A percentile compares a stretch with the other conserved stretches of the same genome.
Conservation (phyloP, 2,888 invertebrate genomes). For the Mimachlamys varia region DNA sequence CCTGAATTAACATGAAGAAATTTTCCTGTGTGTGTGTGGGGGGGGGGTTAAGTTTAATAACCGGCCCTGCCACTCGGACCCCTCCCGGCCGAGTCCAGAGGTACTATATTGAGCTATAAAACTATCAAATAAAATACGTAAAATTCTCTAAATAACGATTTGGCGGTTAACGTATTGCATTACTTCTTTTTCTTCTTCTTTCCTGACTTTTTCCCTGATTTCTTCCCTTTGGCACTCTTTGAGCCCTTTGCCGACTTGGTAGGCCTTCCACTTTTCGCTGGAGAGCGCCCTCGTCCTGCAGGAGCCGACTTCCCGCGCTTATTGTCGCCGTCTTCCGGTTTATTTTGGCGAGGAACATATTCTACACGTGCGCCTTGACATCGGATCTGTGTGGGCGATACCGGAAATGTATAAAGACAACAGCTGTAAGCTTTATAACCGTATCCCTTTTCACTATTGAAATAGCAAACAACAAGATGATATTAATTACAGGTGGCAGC, state of each 20-base stretch:
- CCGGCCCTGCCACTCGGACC: too few species aligned
- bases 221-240: slow-evolving; percentile 58
- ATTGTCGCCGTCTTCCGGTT: slow-evolving; percentile 62
- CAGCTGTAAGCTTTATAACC: too few species aligned
- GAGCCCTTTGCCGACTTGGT: slow-evolving; percentile 58
- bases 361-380: slow-evolving; percentile 78
- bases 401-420: neutral
- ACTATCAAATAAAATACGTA: too few species aligned
- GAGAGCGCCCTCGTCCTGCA: slow-evolving; percentile 51
- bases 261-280: slow-evolving; percentile 53
- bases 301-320: slow-evolving; percentile 57
- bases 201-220: slow-evolving; percentile 61
- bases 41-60: too few species aligned
- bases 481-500: too few species aligned
- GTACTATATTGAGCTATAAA: too few species aligned
- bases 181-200: slow-evolving; percentile 70
- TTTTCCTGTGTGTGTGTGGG: too few species aligned
- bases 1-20: too few species aligned
- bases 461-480: too few species aligned
- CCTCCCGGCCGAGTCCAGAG: too few species aligned
- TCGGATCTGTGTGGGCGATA: slow-evolving; percentile 63
- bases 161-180: neutral
- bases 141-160: neutral
- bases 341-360: slow-evolving; percentile 65
- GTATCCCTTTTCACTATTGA: too few species aligned